Conservation (phyloP, 2,113 vertebrate species). For the Pseudonaja textilis region DNA sequence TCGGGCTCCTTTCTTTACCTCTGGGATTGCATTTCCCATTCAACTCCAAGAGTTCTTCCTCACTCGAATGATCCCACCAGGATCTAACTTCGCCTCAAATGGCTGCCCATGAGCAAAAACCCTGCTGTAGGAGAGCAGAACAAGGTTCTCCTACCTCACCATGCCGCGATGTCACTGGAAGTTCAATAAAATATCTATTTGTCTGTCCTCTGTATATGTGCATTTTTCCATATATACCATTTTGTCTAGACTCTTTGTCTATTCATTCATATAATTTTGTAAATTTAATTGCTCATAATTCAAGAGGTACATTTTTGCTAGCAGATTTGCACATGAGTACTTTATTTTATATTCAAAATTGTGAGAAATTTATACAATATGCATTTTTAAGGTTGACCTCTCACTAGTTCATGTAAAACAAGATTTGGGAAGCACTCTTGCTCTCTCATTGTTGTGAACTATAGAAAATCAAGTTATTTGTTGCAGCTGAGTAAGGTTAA, state of each 20-base stretch:
- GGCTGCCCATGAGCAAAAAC: too few relatives aligned
- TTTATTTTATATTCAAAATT: neutral
- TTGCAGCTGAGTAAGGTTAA: neutral
- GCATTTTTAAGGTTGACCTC: neutral
- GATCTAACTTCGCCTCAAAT: too few relatives aligned
- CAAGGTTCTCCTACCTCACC: too few relatives aligned
- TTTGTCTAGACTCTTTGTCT: neutral
- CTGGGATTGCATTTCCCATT: too few relatives aligned
- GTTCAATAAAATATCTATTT: neutral
- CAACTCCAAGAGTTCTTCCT: too few relatives aligned
- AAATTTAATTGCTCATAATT: neutral
- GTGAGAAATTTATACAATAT: neutral
- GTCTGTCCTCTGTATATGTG: accelerated
- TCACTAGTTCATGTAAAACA: neutral
- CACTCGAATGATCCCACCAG: too few relatives aligned
- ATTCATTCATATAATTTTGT: neutral
- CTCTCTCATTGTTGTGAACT: neutral
- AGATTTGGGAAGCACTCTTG: neutral
- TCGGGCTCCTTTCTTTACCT: too few relatives aligned
- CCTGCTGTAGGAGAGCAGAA: too few relatives aligned
- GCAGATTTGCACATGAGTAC: neutral
- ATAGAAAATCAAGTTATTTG: neutral
- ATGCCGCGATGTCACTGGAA: too few relatives aligned
- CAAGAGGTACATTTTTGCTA: neutral
- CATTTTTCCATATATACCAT: neutral